Evolutionary conservation across 1,140 invertebrate genomes (phyloP).

Genomic region (Zaprionus ornatus): DNA sequence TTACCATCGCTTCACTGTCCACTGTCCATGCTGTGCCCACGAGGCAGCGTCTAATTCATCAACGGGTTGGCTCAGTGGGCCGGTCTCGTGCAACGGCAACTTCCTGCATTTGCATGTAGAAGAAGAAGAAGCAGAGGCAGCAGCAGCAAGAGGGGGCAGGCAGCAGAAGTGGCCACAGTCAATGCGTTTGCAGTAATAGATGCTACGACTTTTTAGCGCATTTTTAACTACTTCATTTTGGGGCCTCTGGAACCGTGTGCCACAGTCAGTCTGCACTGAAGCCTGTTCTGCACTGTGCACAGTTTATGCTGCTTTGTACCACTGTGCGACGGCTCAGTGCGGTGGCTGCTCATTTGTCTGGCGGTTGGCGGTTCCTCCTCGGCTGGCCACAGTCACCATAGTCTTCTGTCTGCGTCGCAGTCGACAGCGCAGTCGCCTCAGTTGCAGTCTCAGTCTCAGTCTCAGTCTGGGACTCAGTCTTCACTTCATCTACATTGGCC

Average conservation of each 20-base stretch:
- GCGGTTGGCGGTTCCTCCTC: conserved; percentile 19
- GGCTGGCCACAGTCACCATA: background rate
- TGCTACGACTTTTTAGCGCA: conserved; percentile 45
- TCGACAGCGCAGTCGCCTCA: background rate
- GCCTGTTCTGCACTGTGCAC: background rate
- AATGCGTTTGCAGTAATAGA: conserved; percentile 49
- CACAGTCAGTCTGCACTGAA: conserved; percentile 7
- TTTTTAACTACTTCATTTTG: conserved; percentile 48
- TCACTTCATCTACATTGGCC: conserved; percentile 24
- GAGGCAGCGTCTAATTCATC: conserved; percentile 66
- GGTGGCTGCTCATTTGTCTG: conserved; percentile 64
- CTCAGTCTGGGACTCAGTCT: background rate
- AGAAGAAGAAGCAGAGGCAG: background rate
- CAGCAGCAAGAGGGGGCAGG: background rate
- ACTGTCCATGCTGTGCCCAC: conserved; percentile 43
- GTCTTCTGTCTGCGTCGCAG: background rate
- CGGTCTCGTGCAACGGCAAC: conserved; percentile 28
- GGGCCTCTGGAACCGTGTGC: conserved; percentile 1
- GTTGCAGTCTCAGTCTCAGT: background rate
- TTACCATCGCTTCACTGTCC: background rate
- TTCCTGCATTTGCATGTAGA: conserved; percentile 73
- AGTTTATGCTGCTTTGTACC: conserved; percentile 22
- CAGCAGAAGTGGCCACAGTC: conserved; percentile 24
- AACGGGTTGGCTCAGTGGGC: conserved; percentile 52
- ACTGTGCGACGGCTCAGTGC: conserved; percentile 39